Percentiles rank a stretch among this genome's conserved stretches.
These are phyloP conservation scores for Lindbergichthys nudifrons DNA, from an alignment of 2,797 vertebrate genomes.

Conservation along the genomic window DNA sequence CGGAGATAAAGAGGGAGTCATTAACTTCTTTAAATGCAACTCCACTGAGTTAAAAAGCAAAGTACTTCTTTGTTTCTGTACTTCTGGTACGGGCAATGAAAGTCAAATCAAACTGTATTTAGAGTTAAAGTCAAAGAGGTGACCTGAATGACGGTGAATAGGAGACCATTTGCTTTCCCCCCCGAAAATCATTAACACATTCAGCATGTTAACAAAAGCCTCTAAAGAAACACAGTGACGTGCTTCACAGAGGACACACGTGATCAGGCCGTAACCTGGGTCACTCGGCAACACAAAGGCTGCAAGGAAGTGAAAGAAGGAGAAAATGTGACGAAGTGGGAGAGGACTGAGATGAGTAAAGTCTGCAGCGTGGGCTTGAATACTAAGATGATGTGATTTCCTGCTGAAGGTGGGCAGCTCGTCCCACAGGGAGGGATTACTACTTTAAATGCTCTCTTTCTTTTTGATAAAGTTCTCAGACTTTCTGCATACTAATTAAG, in stretches of 20 bases:
- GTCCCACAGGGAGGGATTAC: constrained; percentile 37
- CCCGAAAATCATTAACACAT: constrained; percentile 39
- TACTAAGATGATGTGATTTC: constrained; percentile 43
- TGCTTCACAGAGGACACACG: constrained; percentile 1
- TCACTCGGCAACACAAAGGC: not conserved
- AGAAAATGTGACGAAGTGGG: constrained; percentile 22
- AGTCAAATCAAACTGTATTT: not conserved
- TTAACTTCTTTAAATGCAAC: not conserved
- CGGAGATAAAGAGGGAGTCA: not conserved
- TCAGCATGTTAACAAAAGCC: constrained; percentile 10
- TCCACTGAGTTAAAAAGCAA: not conserved
- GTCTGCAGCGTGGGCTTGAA: constrained; percentile 32
- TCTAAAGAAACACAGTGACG: not conserved
- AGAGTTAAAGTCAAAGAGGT: constrained; percentile 1
- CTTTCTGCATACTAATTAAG: constrained; percentile 42
- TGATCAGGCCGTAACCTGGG: not conserved
- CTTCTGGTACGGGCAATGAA: not conserved
- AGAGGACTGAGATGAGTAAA: constrained; percentile 21
- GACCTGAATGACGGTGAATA: not conserved
- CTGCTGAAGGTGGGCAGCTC: constrained; percentile 35
- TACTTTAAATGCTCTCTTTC: constrained; percentile 31
- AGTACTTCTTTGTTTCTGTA: not conserved
- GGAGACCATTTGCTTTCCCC: constrained; percentile 19
- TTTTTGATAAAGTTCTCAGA: constrained; percentile 34
- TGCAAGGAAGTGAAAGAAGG: not conserved